A percentile compares a stretch with the other conserved stretches of the same genome.
These are phyloP conservation scores for Fistularia tabacaria DNA, from an alignment of 2,797 vertebrate genomes.

Conservation along the genomic window DNA sequence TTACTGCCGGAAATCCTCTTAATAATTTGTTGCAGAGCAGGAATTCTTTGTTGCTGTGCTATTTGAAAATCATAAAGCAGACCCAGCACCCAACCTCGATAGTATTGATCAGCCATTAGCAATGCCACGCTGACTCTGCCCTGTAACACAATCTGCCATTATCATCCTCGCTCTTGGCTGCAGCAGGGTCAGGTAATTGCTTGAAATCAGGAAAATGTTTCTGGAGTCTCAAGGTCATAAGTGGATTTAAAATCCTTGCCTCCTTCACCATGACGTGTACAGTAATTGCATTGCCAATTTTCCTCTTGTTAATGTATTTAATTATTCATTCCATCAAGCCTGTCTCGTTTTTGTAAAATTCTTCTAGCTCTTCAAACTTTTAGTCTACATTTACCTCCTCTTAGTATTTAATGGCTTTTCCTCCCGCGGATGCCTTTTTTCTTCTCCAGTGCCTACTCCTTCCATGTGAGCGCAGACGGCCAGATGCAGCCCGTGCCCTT, in stretches of 20 bases:
- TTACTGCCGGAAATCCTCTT: conserved; percentile 11
- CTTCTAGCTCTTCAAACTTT: conserved; percentile 17
- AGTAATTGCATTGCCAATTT: conserved; percentile 17
- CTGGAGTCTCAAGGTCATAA: too few relatives aligned
- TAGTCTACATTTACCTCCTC: background rate
- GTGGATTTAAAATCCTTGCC: too few relatives aligned
- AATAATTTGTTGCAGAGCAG: conserved; percentile 31
- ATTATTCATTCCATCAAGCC: conserved; percentile 9
- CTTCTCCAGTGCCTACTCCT: conserved; percentile 81
- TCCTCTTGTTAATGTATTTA: background rate
- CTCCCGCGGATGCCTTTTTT: background rate
- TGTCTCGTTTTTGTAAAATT: conserved; percentile 4
- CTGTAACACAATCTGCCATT: conserved; percentile 50
- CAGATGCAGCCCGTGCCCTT: conserved; percentile 90
- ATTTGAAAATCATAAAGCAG: conserved; percentile 59
- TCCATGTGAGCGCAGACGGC: conserved; percentile 86
- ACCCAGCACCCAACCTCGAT: conserved; percentile 36
- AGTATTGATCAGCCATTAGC: conserved; percentile 62
- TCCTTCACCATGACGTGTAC: too few relatives aligned
- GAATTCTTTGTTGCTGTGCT: conserved; percentile 40
- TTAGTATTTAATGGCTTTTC: background rate
- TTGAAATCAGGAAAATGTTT: conserved; percentile 6
- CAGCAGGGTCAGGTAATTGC: conserved; percentile 43
- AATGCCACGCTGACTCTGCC: conserved; percentile 43
- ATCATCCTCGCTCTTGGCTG: conserved; percentile 36